Percentiles rank a stretch among this genome's conserved stretches.
phyloP scores from a whole-genome alignment of 2,888 invertebrate species.

The Megaustenia siamemsis region DNA sequence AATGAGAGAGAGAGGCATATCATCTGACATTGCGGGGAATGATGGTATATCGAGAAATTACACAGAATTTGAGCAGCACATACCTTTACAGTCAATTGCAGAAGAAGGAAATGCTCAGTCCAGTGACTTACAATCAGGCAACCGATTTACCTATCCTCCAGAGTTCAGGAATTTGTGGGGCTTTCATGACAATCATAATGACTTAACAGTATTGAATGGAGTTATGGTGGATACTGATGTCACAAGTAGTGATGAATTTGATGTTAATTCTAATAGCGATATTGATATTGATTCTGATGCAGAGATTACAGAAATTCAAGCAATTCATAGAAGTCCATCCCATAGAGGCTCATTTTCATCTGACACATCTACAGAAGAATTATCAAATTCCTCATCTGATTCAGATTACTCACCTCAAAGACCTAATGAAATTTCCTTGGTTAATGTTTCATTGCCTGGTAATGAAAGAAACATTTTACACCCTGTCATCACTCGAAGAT shows the following conservation, averaged over 20 bases:
- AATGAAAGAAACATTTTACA: neutral
- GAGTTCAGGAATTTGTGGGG: neutral
- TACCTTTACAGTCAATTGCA: neutral
- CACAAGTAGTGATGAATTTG: slow-evolving; percentile 30
- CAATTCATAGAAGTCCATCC: neutral
- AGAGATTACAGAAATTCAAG: neutral
- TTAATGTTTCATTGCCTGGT: neutral
- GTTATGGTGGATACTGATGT: slow-evolving; percentile 2
- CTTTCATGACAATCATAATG: neutral
- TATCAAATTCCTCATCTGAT: slow-evolving; percentile 24
- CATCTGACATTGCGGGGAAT: neutral
- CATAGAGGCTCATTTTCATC: neutral
- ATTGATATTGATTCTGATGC: neutral
- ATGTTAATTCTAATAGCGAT: slow-evolving; percentile 36
- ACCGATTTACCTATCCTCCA: neutral
- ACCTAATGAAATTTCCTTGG: neutral
- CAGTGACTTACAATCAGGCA: neutral
- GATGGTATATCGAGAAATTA: neutral
- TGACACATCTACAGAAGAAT: slow-evolving; percentile 30
- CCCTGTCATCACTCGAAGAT: neutral
- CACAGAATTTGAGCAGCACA: neutral
- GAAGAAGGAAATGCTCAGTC: neutral
- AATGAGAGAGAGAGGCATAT: slow-evolving; percentile 4
- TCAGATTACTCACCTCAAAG: slow-evolving; percentile 23
- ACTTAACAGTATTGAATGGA: neutral